Base-by-base conservation (phyloP, 1,140 invertebrate genomes). In the Amyelois transitella region DNA sequence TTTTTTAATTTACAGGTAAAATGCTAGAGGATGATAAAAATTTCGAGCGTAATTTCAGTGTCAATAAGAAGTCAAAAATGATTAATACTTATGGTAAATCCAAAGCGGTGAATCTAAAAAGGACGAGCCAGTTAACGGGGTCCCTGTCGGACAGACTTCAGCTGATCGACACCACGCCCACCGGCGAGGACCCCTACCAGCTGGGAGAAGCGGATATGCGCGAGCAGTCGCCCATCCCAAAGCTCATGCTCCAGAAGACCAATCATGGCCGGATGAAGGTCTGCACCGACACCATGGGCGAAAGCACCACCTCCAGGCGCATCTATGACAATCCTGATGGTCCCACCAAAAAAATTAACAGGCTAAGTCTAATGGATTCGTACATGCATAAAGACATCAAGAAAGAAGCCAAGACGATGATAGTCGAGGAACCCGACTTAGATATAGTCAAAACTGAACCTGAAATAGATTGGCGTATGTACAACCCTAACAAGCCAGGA, bases 141-240 rank as follows among this genome's bases (percentile, higher is more conserved):
- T 85, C 83, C 0, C 59, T 87, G 8, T 82, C 81, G 1, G 78
- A 85, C 43, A 64, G 83, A 22, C 60, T 86, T 1, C 75, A 76
- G 51, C 60, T 86, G 2, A 85, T 87, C 1, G 84, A 87, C 28
- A 82, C 81, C 2, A 84, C 82, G 0, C 84, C 84, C 4, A 84
- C 81, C 0, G 84, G 84, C 0, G 81, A 84, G 58, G 84, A 87
- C 24, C 84, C 84, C 0, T 87, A 87, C 44, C 82, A 86, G 52
- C 54, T 87, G 2, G 81, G 81, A 0, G 84, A 86, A 21, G 81
- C 81, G 0, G 83, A 86, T 10, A 74, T 86, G 69, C 63, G 81
- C 21, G 83, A 86, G 57, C 81, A 86, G 19, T 86, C 83, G 0
- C 81, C 84, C 0, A 87, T 85, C 5, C 84, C 80, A 3, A 87